Evolutionary conservation across 2,888 invertebrate genomes (phyloP), one percentile per base, ranked within the genome.

Genomic region (Drosophila multiciliata): DNA sequence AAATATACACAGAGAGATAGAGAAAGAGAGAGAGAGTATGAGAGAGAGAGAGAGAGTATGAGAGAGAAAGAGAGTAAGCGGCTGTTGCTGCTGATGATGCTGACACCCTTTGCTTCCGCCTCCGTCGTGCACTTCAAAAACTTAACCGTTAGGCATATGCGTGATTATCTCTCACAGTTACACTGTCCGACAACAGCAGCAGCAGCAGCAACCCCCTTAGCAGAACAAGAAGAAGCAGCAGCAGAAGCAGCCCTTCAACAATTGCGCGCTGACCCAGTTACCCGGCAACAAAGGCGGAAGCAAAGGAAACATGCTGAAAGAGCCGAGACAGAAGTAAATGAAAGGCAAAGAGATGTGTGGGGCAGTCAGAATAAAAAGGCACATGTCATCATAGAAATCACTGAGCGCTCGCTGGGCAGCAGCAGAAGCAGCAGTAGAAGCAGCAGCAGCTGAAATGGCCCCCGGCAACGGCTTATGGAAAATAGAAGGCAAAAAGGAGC

Each of bases 371-470:
- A 78, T 82, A 83, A 81, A 89, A 89, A 89, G 87, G 87, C 87
- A 89, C 89, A 87, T 87, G 89, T 87, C 87, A 87, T 87, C 89
- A 82, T 85, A 85, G 89, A 87, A 85, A 89, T 87, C 89, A 89
- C 66, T 81, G 87, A 77, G 73, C 69, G 80, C 76, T 71, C 82
- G 78, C 38, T 55, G 38, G 55, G 55, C 54, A 45, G 60, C 67
- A 76, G 68, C 53, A 52, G 35, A 26, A 57, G 61, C 35, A 45
- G 26, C 35, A 11, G 42, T 5, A 55, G 61, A 61, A 38, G 52
- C 23, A 40, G 50, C 23, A 40, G 50, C 36, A 52, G 49, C 64
- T 45, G 54, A 60, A 78, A 67, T 58, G 61, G 87, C 86, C 82
- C 73, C 76, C 52, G 83, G 87, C 87, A 76, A 73, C 67, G 82